A percentile compares a stretch with the other conserved stretches of the same genome.
These are phyloP conservation scores for Halcyon senegalensis DNA, from an alignment of 2,113 vertebrate species.

Conservation along the genomic window DNA sequence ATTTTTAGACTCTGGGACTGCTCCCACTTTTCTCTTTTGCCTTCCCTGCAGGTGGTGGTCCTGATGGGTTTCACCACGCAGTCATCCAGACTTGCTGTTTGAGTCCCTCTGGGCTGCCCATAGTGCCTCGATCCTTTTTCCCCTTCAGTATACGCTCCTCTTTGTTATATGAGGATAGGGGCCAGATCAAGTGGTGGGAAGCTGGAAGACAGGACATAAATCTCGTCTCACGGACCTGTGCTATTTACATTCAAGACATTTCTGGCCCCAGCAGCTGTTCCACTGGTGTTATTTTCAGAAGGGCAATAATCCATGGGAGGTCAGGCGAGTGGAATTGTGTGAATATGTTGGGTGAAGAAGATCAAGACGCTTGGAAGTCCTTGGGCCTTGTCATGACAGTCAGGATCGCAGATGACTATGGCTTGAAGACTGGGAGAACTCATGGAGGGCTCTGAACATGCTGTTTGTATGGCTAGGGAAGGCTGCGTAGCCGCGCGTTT, in stretches of 20 bases:
- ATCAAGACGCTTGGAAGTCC: neutral
- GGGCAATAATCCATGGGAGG: conserved; percentile 60
- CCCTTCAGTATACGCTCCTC: neutral
- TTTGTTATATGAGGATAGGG: neutral
- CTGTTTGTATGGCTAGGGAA: neutral
- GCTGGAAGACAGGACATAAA: neutral
- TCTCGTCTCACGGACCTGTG: neutral
- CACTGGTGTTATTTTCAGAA: conserved; percentile 75
- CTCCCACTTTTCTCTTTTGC: neutral
- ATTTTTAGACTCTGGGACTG: neutral
- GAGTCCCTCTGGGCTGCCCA: neutral
- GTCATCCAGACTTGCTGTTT: neutral
- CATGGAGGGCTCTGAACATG: neutral
- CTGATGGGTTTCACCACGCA: neutral
- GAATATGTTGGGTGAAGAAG: conserved; percentile 44
- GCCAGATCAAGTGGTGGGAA: neutral
- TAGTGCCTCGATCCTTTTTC: neutral
- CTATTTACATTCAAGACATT: conserved; percentile 69
- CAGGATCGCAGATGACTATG: neutral
- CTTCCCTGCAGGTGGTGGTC: neutral
- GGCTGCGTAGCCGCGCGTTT: neutral
- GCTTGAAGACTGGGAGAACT: neutral
- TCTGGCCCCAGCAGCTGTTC: conserved; percentile 72
- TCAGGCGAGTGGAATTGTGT: conserved; percentile 62
- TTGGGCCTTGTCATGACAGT: neutral